Conservation (phyloP, 1,140 invertebrate species). For the Calephelis virginiensis region DNA sequence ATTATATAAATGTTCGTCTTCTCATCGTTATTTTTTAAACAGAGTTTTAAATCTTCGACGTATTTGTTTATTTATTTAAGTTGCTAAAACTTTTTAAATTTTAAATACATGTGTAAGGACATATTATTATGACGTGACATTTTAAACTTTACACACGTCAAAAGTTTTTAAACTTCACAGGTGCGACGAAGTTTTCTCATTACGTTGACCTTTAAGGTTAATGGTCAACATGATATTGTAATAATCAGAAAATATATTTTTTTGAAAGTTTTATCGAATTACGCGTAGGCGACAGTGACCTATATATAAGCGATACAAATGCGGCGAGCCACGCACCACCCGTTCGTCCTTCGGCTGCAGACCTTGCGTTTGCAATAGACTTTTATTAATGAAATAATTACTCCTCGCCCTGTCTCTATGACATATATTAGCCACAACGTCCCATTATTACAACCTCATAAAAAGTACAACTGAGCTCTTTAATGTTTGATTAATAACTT, state of each 20-base stretch:
- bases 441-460: conserved; percentile 3
- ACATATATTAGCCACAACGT: conserved; percentile 4
- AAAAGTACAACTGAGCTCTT: neutral
- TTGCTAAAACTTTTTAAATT: too few species aligned
- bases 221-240: neutral
- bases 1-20: conserved; percentile 31
- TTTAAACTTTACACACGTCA: neutral
- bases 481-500: too few species aligned
- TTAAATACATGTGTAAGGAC: too few species aligned
- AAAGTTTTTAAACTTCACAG: neutral
- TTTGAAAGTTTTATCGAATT: conserved; percentile 67
- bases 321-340: conserved; percentile 49
- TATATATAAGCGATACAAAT: conserved; percentile 55
- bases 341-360: conserved; percentile 43
- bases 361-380: conserved; percentile 31
- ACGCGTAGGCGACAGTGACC: conserved; percentile 71
- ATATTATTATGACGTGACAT: neutral
- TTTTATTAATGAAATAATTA: conserved; percentile 31
- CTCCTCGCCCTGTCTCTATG: conserved; percentile 25
- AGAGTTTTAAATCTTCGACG: too few species aligned
- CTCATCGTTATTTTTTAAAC: conserved; percentile 4
- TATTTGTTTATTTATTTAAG: too few species aligned
- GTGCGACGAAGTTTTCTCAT: neutral
- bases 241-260: neutral
- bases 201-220: neutral